Evolutionary conservation across 2,113 vertebrate species (phyloP), one percentile per base, ranked within the genome.

Genomic region (Marmota flaviventris): DNA sequence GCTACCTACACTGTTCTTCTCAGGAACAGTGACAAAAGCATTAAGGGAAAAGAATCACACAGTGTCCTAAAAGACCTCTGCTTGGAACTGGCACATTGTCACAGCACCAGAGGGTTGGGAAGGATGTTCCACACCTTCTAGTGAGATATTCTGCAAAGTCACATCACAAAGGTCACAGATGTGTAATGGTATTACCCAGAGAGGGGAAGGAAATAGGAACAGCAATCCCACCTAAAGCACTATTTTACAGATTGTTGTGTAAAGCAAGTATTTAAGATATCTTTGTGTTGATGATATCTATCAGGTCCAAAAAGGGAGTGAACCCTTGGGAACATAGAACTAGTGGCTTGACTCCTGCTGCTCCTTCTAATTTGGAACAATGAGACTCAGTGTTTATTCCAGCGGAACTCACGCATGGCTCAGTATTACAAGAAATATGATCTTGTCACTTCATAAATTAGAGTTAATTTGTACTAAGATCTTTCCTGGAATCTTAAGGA

Each of bases 401-500:
- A 81, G 51, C 18, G 20, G 48, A 69, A 69, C 9, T 85, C 65
- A 75, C 16, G 29, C 45, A 48, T 37, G 12, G 8, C 53, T 76
- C 24, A 16, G 45, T 39, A 22, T 72, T 61, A 9, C 25, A 48
- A 11, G 9, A 79, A 34, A 61, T 73, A 37, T 78, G 34, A 76
- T 63, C 84, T 39, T 83, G 48, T 69, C 25, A 10, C 77, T 85
- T 61, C 56, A 67, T 75, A 79, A 58, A 34, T 85, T 85, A 96
- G n/a, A 72, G 61, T 61, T 83, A 83, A 24, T 88, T 77, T 85
- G 32, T 81, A 51, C 73, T 79, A 81, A 93, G 48, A 95, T 92
- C 65, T 92, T 39, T 95, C 76, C 78, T 95, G 42, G 48, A 85
- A 92, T 94, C 79, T 87, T 94, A 85, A 81, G 56, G 12, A 93